Conservation (phyloP, 2,113 vertebrate genomes). For the Macquaria ambigua region DNA sequence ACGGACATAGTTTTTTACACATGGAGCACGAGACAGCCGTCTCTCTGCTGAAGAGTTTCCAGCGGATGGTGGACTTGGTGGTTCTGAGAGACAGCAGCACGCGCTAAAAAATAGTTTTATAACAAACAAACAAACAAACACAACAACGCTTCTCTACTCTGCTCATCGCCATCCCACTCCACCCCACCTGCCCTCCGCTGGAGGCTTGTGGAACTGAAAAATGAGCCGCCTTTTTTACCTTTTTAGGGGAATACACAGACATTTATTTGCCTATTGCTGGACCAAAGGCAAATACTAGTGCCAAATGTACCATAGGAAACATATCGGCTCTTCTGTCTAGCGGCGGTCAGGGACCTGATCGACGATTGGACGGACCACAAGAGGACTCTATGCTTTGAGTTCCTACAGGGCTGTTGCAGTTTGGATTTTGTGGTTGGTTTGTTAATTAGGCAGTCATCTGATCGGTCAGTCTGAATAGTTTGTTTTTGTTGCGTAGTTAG, state of each 20-base stretch:
- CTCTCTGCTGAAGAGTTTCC: slow-evolving; percentile 99
- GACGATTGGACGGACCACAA: slow-evolving; percentile 46
- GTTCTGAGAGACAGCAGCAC: slow-evolving; percentile 96
- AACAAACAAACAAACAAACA: slow-evolving; percentile 76
- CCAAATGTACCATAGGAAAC: slow-evolving; percentile 95
- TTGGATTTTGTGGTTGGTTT: slow-evolving; percentile 66
- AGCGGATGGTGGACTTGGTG: slow-evolving; percentile 98
- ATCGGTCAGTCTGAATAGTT: slow-evolving; percentile 24
- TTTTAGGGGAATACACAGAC: slow-evolving; percentile 76
- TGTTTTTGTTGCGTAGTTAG: slow-evolving; percentile 33
- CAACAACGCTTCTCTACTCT: slow-evolving; percentile 71
- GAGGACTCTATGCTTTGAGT: slow-evolving; percentile 55
- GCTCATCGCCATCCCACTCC: slow-evolving; percentile 68
- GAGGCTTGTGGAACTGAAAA: slow-evolving; percentile 71
- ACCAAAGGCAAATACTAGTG: slow-evolving; percentile 99
- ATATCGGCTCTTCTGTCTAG: slow-evolving; percentile 82
- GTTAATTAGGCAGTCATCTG: slow-evolving; percentile 38
- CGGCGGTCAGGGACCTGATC: slow-evolving; percentile 62
- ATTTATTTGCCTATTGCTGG: slow-evolving; percentile 99
- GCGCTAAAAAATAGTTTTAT: slow-evolving; percentile 92
- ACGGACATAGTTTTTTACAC: slow-evolving; percentile 99
- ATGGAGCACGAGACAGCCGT: slow-evolving; percentile 99
- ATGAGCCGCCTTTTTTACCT: slow-evolving; percentile 65
- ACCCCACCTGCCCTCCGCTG: slow-evolving; percentile 66
- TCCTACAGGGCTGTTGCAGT: slow-evolving; percentile 76